Conservation (phyloP, 2,113 vertebrate genomes). For the Salvelinus namaycush region DNA sequence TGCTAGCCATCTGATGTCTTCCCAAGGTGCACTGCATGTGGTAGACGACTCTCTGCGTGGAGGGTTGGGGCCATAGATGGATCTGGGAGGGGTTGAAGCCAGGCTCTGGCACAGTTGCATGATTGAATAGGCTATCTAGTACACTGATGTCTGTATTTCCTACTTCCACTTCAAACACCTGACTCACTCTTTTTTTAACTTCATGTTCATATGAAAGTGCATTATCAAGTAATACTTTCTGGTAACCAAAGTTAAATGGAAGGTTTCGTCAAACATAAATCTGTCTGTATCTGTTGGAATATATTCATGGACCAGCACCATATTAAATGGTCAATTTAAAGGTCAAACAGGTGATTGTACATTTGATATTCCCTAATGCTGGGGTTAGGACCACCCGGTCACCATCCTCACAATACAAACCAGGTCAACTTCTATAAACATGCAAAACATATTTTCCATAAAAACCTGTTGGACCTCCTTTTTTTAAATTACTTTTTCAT, state of each 20-base stretch:
- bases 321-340: too few species aligned
- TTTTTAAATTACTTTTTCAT: conserved; percentile 50
- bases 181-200: conserved; percentile 39
- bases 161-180: conserved; percentile 48
- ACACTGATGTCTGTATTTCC: conserved; percentile 41
- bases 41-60: conserved; percentile 54
- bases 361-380: conserved; percentile 36
- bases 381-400: not conserved
- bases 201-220: conserved; percentile 51
- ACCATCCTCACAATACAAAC: conserved; percentile 21
- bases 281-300: conserved; percentile 19
- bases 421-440: conserved; percentile 22
- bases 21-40: conserved; percentile 42
- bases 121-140: conserved; percentile 39
- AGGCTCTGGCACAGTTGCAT: conserved; percentile 54
- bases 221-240: conserved; percentile 41
- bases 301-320: not conserved
- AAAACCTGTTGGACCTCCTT: conserved; percentile 59
- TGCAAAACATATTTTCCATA: conserved; percentile 4
- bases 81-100: conserved; percentile 1
- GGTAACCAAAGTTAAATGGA: conserved; percentile 64
- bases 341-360: conserved; percentile 7
- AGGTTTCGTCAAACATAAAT: conserved; percentile 12
- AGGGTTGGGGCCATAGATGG: conserved; percentile 19
- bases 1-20: conserved; percentile 65